Percentiles rank a stretch among this genome's conserved stretches.
Evolutionary conservation across 2,888 invertebrate genomes (phyloP).

Genomic region (Craniophora ligustri): DNA sequence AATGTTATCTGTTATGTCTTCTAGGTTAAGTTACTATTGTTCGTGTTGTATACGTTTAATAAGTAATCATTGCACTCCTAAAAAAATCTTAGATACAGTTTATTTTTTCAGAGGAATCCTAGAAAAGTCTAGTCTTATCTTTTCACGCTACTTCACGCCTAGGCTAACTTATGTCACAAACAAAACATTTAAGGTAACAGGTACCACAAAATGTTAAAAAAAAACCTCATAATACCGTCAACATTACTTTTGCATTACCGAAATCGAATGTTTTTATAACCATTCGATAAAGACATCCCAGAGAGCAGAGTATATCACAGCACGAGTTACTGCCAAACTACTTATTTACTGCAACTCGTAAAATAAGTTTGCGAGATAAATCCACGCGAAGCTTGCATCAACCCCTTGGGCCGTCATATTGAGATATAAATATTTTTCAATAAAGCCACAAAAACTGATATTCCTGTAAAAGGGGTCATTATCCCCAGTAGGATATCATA

Average conservation of each 20-base stretch:
- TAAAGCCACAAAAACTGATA: constrained; percentile 12
- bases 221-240: constrained; percentile 27
- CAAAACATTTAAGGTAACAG: no score
- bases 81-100: no score
- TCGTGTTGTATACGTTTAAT: no score
- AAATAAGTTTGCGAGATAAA: constrained; percentile 42
- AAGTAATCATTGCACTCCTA: no score
- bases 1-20: no score
- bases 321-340: constrained; percentile 35
- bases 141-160: no score
- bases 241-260: constrained; percentile 24
- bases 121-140: no score
- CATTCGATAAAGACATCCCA: constrained; percentile 9
- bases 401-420: constrained; percentile 6
- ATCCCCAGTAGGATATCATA: constrained; percentile 1
- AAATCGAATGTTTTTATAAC: constrained; percentile 10
- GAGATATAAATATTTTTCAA: constrained; percentile 7
- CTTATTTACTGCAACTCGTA: constrained; percentile 44
- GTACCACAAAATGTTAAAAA: no score
- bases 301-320: constrained; percentile 15
- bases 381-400: constrained; percentile 31
- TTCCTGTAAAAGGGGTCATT: constrained; percentile 4
- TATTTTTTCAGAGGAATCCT: no score
- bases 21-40: no score
- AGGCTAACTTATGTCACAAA: no score